These are phyloP conservation scores for Benitochromis conjunctus DNA, from an alignment of 2,113 vertebrate genomes.

Conservation along the genomic window DNA sequence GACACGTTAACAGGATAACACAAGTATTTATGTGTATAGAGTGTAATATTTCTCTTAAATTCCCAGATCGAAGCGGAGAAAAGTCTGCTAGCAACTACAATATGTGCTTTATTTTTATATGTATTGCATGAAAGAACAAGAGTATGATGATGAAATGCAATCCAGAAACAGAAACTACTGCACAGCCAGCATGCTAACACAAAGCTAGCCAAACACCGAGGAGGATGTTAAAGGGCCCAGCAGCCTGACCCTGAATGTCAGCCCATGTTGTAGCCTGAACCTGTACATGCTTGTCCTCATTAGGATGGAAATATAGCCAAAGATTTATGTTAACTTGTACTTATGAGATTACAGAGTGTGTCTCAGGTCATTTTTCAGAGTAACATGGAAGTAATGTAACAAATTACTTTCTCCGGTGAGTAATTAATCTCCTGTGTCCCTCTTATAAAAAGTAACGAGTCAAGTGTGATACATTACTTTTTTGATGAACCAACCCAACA, in stretches of 20 bases:
- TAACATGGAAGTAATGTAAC: neutral
- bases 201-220: too few species aligned
- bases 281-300: neutral
- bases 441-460: neutral
- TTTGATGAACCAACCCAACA: neutral
- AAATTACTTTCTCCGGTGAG: neutral
- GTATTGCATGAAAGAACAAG: neutral
- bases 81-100: neutral
- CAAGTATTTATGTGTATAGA: neutral
- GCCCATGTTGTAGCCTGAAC: too few species aligned
- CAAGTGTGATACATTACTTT: neutral
- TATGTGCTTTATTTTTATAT: neutral
- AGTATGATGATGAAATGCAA: neutral
- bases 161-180: neutral
- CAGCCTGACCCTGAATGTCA: neutral
- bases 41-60: neutral
- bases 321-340: neutral
- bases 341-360: neutral
- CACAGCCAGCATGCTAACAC: neutral
- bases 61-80: neutral
- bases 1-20: neutral
- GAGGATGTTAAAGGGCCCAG: neutral
- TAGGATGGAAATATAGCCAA: neutral
- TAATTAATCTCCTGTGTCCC: neutral
- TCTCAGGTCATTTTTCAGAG: neutral